Conservation (phyloP, 2,797 vertebrate genomes). For the Myotis myotis region DNA sequence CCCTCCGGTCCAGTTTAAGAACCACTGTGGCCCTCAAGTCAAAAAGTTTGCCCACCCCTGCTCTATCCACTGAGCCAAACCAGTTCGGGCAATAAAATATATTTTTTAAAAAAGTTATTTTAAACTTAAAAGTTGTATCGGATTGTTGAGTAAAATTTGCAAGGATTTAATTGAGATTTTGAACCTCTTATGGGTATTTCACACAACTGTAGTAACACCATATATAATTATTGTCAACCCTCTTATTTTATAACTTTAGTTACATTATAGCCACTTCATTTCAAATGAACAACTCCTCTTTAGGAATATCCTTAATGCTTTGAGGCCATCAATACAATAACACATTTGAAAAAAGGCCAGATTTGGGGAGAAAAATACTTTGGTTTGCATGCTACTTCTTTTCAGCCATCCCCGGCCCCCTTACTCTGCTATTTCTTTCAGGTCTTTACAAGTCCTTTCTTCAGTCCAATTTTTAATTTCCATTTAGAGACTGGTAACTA, state of each 20-base stretch:
- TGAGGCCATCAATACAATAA: not conserved
- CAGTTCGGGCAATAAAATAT: too few relatives aligned
- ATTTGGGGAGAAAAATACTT: not conserved
- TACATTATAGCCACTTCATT: not conserved
- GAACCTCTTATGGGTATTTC: not conserved
- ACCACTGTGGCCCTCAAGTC: too few relatives aligned
- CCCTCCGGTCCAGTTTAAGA: too few relatives aligned
- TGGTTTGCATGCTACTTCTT: not conserved
- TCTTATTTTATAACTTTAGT: not conserved
- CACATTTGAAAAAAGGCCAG: not conserved
- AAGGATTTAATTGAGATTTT: not conserved
- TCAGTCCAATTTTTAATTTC: not conserved
- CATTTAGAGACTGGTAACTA: not conserved
- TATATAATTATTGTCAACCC: not conserved
- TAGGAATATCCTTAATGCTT: not conserved
- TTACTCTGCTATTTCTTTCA: constrained; percentile 2
- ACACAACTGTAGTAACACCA: not conserved
- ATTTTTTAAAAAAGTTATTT: too few relatives aligned
- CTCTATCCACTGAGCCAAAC: too few relatives aligned
- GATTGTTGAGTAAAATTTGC: not conserved
- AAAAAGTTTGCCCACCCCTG: too few relatives aligned
- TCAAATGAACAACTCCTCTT: not conserved
- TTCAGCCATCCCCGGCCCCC: not conserved
- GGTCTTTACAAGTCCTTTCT: not conserved
- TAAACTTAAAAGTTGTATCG: not conserved